Evolutionary conservation across 2,113 vertebrate genomes (phyloP), one percentile per base, ranked within the genome.

Genomic region (Pyxicephalus adspersus): DNA sequence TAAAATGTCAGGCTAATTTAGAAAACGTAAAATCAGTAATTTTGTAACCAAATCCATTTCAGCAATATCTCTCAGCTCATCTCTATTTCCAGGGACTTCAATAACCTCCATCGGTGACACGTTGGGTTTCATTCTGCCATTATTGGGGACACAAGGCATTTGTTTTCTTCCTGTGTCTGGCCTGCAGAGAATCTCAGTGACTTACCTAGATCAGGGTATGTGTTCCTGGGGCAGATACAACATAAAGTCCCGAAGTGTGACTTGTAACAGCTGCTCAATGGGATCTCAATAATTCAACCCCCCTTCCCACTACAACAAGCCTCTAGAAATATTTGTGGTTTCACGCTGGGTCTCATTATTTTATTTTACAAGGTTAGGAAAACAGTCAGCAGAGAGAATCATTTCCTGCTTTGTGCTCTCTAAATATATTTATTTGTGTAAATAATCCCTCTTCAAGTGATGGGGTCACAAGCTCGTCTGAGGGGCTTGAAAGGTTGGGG

Each of bases 291-390:
- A 17, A 25, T 25, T 51, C 38, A 25, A 5, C 23, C 68, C 38
- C 38, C 38, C 38, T 45, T 45, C 38, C 38, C 38, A 45, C 38
- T 45, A 45, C 38, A 45, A 45, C 38, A 45, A 45, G 38, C 9
- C 68, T 72, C 17, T 54, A 55, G 18, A 72, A 72, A 72, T 72
- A 55, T 72, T 72, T 72, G 68, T 31, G 68, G 68, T 72, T 72
- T 72, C 68, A 29, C 19, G 68, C 68, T 72, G 68, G 25, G 16
- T 72, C 51, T 55, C 26, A 52, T 55, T 55, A n/a, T 52, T 72
- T 70, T 29, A 72, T 72, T 54, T 72, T 31, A 72, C 68, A 61
- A 61, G 58, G 58, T 61, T 61, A 61, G 22, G 26, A 61, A 61
- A 61, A 61, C 58, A 55, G 22, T 28, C 22, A 6, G 66, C 9